Percentiles rank a stretch among this genome's conserved stretches.
Evolutionary conservation across 2,888 invertebrate genomes (phyloP).

Genomic region (Habrosyne pyritoides): DNA sequence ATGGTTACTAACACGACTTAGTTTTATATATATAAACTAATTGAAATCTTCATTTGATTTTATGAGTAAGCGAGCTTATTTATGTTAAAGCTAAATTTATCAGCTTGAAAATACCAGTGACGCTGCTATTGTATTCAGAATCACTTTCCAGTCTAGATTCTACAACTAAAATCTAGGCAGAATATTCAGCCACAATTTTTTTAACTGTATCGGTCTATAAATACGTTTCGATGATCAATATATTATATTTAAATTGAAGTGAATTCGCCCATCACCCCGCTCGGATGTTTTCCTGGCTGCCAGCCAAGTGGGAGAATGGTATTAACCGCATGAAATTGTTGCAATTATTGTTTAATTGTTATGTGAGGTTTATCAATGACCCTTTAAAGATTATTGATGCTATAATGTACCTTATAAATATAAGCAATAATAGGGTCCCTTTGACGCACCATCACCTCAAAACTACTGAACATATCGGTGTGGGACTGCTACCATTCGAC

Average conservation of each 20-base stretch:
- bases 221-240: slow-evolving; percentile 5
- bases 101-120: too few relatives aligned
- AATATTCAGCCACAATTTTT: not conserved
- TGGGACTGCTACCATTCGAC: too few relatives aligned
- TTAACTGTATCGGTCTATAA: slow-evolving; percentile 7
- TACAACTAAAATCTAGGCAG: not conserved
- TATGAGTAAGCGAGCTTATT: too few relatives aligned
- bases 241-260: slow-evolving; percentile 1
- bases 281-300: not conserved
- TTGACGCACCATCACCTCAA: too few relatives aligned
- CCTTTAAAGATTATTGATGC: not conserved
- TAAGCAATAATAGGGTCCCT: too few relatives aligned
- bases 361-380: not conserved
- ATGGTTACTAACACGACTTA: too few relatives aligned
- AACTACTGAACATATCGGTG: too few relatives aligned
- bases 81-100: too few relatives aligned
- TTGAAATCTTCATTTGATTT: too few relatives aligned
- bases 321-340: slow-evolving; percentile 1
- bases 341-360: not conserved
- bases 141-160: not conserved
- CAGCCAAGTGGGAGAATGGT: not conserved
- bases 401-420: too few relatives aligned
- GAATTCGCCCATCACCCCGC: slow-evolving; percentile 1
- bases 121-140: not conserved
- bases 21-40: too few relatives aligned